phyloP scores from a whole-genome alignment of 2,888 invertebrate species.

The Ypsolopha sequella region DNA sequence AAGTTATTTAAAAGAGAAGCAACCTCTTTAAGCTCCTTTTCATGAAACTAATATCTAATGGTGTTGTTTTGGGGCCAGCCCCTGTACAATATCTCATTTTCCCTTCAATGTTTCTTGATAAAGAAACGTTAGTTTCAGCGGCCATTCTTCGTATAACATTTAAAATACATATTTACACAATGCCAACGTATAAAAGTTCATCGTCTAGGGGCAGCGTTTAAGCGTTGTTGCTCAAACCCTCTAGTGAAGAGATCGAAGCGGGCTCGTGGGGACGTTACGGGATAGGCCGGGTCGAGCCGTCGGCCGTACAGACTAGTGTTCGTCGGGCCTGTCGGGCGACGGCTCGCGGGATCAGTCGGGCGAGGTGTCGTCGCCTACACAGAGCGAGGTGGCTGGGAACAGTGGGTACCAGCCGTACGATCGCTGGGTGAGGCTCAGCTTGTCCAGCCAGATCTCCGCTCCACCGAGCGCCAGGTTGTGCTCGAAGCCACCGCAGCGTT shows the following conservation, averaged over 20 bases:
- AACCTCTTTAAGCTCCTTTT: conserved; percentile 35
- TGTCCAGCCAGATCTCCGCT: conserved; percentile 87
- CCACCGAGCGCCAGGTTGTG: conserved; percentile 86
- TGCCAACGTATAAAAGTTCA: too few relatives aligned
- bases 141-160: too few relatives aligned
- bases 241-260: too few relatives aligned
- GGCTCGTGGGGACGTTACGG: conserved; percentile 7
- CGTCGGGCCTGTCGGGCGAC: conserved; percentile 61
- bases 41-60: conserved; percentile 16
- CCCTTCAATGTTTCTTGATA: too few relatives aligned
- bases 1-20: conserved; percentile 23
- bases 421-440: conserved; percentile 82
- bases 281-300: conserved; percentile 27
- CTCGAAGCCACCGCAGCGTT: conserved; percentile 88
- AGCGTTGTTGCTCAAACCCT: background rate
- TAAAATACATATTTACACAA: too few relatives aligned
- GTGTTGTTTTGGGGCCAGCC: conserved; percentile 5
- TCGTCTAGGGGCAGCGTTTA: background rate
- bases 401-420: conserved; percentile 93
- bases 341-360: conserved; percentile 67
- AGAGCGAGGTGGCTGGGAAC: conserved; percentile 87
- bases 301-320: conserved; percentile 38
- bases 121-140: too few relatives aligned
- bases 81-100: background rate
- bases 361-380: conserved; percentile 68